These are phyloP conservation scores for Zenarchopterus dispar DNA, from an alignment of 2,797 vertebrate species.

Conservation along the genomic window DNA sequence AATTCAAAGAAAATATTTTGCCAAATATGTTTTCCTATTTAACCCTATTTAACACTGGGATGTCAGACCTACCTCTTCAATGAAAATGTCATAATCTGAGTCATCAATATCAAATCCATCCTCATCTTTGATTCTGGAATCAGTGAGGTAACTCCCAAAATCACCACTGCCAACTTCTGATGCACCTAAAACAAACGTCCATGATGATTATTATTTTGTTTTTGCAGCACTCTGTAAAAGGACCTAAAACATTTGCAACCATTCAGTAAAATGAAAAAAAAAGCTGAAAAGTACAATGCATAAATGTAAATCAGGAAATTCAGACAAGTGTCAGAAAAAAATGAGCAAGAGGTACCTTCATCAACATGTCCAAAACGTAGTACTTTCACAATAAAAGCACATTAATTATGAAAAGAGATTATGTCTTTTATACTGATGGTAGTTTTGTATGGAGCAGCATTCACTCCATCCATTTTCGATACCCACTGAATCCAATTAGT, in stretches of 20 bases:
- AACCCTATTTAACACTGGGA: no score
- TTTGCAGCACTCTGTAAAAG: neutral
- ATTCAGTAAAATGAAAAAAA: neutral
- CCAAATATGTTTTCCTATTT: no score
- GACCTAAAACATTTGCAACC: no score
- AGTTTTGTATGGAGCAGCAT: no score
- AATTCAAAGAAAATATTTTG: neutral
- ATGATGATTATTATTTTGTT: neutral
- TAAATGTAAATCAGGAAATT: no score
- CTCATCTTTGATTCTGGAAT: conserved; percentile 79
- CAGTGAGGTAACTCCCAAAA: conserved; percentile 81
- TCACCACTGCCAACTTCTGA: conserved; percentile 87
- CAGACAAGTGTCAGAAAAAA: no score
- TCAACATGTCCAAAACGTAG: neutral
- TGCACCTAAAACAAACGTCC: conserved; percentile 71
- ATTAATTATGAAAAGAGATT: no score
- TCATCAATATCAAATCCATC: conserved; percentile 87
- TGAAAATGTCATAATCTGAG: conserved; percentile 91
- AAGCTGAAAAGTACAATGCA: neutral
- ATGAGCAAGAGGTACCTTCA: no score
- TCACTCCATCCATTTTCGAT: no score
- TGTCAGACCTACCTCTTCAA: conserved; percentile 86
- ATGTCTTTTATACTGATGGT: no score
- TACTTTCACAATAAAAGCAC: neutral
- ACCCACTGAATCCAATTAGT: no score